Evolutionary conservation across 2,888 invertebrate genomes (phyloP).

Genomic region (Thera britannica): DNA sequence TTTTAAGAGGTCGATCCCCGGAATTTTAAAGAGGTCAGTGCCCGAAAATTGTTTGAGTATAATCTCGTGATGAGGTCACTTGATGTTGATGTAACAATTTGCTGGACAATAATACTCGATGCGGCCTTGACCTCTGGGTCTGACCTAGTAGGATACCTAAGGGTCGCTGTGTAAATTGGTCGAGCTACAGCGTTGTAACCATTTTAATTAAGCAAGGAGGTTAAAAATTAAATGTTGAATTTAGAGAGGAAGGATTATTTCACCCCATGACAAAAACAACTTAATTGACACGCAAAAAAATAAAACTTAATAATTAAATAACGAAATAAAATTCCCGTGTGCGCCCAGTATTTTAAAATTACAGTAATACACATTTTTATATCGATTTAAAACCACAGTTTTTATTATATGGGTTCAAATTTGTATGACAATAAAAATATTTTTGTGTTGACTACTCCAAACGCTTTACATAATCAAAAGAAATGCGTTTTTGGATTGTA

Average conservation of each 20-base stretch:
- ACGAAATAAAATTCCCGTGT: too few species aligned
- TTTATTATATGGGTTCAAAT: too few species aligned
- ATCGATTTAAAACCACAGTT: too few species aligned
- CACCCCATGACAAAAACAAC: too few species aligned
- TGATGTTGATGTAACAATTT: conserved; percentile 18
- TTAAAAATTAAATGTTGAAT: background rate
- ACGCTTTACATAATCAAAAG: too few species aligned
- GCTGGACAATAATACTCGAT: conserved; percentile 17
- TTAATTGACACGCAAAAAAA: too few species aligned
- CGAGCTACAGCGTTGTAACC: conserved; percentile 3
- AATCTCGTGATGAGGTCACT: conserved; percentile 10
- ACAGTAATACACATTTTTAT: too few species aligned
- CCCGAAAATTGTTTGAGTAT: background rate
- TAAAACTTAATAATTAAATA: too few species aligned
- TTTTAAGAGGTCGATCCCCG: background rate
- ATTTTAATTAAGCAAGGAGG: conserved; percentile 3
- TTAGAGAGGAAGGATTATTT: background rate
- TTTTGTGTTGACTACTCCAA: too few species aligned
- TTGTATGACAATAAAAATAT: too few species aligned
- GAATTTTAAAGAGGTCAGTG: background rate
- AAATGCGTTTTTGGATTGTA: background rate
- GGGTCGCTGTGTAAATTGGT: conserved; percentile 25
- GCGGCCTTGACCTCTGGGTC: conserved; percentile 21
- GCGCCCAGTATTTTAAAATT: too few species aligned
- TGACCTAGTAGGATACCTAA: conserved; percentile 26